Evolutionary conservation across 2,797 vertebrate genomes (phyloP), one percentile per base, ranked within the genome.

Genomic region (Hippoglossus hippoglossus): DNA sequence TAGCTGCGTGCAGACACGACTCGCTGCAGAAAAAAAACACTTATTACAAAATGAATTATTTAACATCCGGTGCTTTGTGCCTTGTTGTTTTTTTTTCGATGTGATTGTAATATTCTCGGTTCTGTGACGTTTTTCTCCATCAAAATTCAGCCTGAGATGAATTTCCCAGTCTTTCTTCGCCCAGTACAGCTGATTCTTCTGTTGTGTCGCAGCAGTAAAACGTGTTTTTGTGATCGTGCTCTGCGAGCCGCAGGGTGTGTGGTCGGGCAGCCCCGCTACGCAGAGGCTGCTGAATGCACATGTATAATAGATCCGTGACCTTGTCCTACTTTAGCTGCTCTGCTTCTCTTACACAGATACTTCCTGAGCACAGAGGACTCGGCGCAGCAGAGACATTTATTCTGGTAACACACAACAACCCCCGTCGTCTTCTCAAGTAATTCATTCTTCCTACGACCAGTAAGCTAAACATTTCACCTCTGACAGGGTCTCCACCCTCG

Each of bases 281-380:
- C 46, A 9, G 25, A 3, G 22, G 15, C 1, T 10, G 26, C 39
- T 28, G 46, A 44, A 39, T 22, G 55, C 22, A 19, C 44, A 26
- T 26, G 25, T 50, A n/a, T 31, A 78, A 82, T 46, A 56, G 70
- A 67, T 63, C 15, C 22, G 2, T 73, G 76, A 85, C 85, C 82
- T 84, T 64, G 81, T 79, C 81, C 78, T 68, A 69, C 58, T 86
- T 85, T 21, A 51, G 39, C 60, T 50, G 47, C 66, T 74, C 75
- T 76, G 61, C 73, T 78, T 75, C 71, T 50, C 41, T 53, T 31
- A 25, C 44, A 28, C 85, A 99, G 98, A 89, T 99, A 96, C 88
- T 98, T 98, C 77, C 90, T 98, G 90, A 98, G 97, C 89, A 98
- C 97, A 0, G 96, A 99, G 83, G 92, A 91, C 36, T 96, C 96